A percentile compares a stretch with the other conserved stretches of the same genome.
Evolutionary conservation across 2,888 invertebrate genomes (phyloP).

Genomic region (Pterobdella sp.): DNA sequence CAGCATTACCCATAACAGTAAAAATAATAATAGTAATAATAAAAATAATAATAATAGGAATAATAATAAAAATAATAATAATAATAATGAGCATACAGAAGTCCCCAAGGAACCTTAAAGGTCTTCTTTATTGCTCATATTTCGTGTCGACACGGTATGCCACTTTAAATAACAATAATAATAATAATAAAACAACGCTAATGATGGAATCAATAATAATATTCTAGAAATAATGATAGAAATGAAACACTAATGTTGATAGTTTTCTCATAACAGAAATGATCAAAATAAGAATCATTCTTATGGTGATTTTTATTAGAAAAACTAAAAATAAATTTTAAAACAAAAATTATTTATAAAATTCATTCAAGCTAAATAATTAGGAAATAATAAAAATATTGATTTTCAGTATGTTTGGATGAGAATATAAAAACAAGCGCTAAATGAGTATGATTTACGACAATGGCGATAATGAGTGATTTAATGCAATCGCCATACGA

Average conservation of each 20-base stretch:
- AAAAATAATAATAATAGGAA: too few species aligned
- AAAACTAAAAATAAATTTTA: background rate
- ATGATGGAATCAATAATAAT: background rate
- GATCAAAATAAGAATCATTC: background rate
- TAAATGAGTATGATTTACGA: background rate
- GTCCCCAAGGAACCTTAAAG: background rate
- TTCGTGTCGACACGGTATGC: conserved; percentile 5
- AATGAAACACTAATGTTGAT: background rate
- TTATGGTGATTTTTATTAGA: background rate
- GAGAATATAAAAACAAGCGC: background rate
- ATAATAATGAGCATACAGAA: too few species aligned
- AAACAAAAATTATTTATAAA: too few species aligned
- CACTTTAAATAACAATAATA: background rate
- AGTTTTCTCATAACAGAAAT: background rate
- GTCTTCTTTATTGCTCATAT: background rate
- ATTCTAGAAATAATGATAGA: background rate
- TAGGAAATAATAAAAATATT: background rate
- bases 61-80: too few species aligned
- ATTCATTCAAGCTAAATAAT: too few species aligned
- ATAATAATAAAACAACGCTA: background rate
- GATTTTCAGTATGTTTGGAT: background rate
- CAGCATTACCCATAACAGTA: too few species aligned
- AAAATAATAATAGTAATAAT: too few species aligned
- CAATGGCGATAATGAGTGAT: conserved; percentile 10
- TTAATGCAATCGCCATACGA: conserved; percentile 8